Percentiles rank a stretch among this genome's conserved stretches.
Conservation (phyloP, 2,888 invertebrate genomes). For the Harpalus rubripes region DNA sequence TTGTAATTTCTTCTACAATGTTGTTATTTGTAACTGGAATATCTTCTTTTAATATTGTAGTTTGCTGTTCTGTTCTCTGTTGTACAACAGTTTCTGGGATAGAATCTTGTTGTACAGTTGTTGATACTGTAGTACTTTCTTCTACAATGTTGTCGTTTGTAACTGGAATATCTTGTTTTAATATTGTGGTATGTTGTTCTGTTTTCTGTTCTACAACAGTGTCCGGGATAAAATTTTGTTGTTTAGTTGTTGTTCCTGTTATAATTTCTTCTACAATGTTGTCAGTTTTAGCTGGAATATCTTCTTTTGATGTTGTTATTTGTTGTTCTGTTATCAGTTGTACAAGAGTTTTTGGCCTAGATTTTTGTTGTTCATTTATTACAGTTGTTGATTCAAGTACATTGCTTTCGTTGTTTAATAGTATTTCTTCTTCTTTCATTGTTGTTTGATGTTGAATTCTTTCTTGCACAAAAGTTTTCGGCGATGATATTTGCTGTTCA, state of each 20-base stretch:
- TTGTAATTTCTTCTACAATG: conserved; percentile 8
- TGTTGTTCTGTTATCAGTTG: neutral
- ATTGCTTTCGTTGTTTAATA: neutral
- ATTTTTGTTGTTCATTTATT: neutral
- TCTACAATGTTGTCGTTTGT: neutral
- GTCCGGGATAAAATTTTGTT: no score
- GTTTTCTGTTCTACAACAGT: neutral
- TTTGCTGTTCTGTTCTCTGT: neutral
- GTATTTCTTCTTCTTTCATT: neutral
- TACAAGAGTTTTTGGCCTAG: neutral
- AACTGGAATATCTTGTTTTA: neutral
- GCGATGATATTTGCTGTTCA: neutral
- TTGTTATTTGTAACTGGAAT: neutral
- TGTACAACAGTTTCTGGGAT: neutral
- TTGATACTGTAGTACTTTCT: neutral
- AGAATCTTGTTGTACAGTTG: neutral
- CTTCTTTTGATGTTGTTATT: neutral
- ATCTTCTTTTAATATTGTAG: neutral
- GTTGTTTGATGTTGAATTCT: neutral
- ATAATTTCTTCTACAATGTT: conserved; percentile 1
- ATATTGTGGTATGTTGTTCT: neutral
- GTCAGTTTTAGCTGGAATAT: neutral
- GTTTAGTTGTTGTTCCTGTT: neutral
- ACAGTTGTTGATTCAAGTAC: neutral
- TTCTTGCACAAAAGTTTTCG: neutral